Evolutionary conservation across 2,888 invertebrate genomes (phyloP), one percentile per base, ranked within the genome.

Genomic region (Cheilosia urbana): DNA sequence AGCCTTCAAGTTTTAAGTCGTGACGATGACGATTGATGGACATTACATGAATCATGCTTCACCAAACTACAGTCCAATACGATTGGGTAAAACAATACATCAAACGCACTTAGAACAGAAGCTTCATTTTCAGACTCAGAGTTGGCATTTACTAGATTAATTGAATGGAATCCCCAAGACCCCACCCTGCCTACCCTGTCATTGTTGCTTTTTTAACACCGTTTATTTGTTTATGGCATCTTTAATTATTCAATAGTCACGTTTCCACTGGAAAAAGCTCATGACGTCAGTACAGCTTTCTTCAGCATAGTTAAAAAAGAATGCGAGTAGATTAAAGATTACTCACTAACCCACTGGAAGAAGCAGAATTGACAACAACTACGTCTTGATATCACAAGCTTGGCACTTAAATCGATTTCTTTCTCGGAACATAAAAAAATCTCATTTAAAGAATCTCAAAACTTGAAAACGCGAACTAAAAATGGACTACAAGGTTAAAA

Each of bases 221-320:
- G 24, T 37, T 6, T 1, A 49, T 6, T 17, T 2, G 45, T 57
- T 34, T 47, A n/a, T 53, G n/a, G 3, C 11, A 49, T 37, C 6
- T 51, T 51, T 60, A 53, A 72, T 60, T 27, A 72, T 60, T 27
- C 51, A 19, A 34, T n/a, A 34, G 49, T 47, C 71, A 73, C 73
- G 73, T 73, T 51, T 83, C 53, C 65, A 53, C 34, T 68, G 37
- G 45, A 57, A 79, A 71, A 75, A 84, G 83, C 83, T 84, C 30
- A 42, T 34, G 45, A 34, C 65, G 27, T 24, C 45, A 30, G 15
- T 11, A 7, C 65, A 84, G 62, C 75, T 84, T 79, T 75, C 53
- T 30, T 45, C 34, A 37, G 58, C 57, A 72, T 45, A 37, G 40
- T 55, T 24, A 15, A 27, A 15, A 24, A 63, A 49, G 66, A 49